These are phyloP conservation scores for Drosophila atroscutellata DNA, from an alignment of 2,888 invertebrate species.

Conservation along the genomic window DNA sequence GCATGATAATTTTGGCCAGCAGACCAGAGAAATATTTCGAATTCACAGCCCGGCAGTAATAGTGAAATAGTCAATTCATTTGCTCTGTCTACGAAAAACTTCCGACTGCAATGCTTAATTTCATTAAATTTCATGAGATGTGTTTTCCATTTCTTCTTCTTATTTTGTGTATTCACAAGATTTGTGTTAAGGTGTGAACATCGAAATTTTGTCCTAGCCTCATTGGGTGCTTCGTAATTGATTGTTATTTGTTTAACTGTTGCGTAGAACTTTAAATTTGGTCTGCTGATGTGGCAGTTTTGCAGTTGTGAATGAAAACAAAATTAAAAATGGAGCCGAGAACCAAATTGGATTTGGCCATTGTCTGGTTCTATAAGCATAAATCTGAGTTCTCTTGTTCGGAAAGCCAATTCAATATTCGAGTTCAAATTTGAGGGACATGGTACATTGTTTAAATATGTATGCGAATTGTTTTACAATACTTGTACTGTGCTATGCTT, in stretches of 20 bases:
- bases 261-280: slow-evolving; percentile 17
- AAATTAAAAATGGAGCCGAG: slow-evolving; percentile 39
- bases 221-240: slow-evolving; percentile 45
- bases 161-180: background rate
- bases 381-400: background rate
- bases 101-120: slow-evolving; percentile 54
- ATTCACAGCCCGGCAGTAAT: slow-evolving; percentile 69
- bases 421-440: slow-evolving; percentile 5
- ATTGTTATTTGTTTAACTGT: slow-evolving; percentile 41
- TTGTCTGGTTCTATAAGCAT: background rate
- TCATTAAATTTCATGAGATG: slow-evolving; percentile 74
- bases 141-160: slow-evolving; percentile 30
- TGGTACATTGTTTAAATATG: slow-evolving; percentile 42
- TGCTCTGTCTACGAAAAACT: background rate
- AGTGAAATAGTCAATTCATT: slow-evolving; percentile 33
- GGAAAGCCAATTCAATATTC: background rate
- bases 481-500: background rate
- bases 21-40: slow-evolving; percentile 58
- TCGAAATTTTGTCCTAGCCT: slow-evolving; percentile 15
- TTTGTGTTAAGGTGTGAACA: slow-evolving; percentile 39
- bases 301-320: slow-evolving; percentile 35
- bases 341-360: slow-evolving; percentile 21
- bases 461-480: slow-evolving; percentile 35
- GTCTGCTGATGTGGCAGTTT: slow-evolving; percentile 58
- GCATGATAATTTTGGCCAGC: slow-evolving; percentile 52